phyloP scores from a whole-genome alignment of 2,888 invertebrate species.

The Oscheius sp. region DNA sequence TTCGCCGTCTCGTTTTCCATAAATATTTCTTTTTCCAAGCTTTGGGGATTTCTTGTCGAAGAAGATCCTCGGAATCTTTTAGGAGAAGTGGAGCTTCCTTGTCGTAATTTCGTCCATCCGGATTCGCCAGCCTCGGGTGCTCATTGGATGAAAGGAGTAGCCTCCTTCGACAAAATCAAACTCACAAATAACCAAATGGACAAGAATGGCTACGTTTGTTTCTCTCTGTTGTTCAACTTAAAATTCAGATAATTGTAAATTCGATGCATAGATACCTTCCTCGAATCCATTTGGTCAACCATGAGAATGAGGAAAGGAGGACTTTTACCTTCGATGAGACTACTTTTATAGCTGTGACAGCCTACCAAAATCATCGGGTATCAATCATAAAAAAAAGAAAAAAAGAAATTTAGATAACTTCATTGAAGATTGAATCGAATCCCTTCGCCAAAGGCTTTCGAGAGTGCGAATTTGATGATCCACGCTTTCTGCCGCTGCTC shows the following conservation, averaged over 20 bases:
- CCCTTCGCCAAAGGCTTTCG: constrained; percentile 98
- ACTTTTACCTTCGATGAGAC: constrained; percentile 95
- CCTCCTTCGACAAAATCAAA: constrained; percentile 97
- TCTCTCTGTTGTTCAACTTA: neutral
- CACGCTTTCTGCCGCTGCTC: constrained; percentile 24
- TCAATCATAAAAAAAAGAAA: neutral
- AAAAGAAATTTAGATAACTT: constrained; percentile 83
- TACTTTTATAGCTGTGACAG: constrained; percentile 97
- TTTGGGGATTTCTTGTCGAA: neutral
- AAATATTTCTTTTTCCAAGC: neutral
- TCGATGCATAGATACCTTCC: constrained; percentile 99
- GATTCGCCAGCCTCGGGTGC: constrained; percentile 94
- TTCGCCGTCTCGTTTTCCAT: neutral
- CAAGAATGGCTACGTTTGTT: constrained; percentile 89
- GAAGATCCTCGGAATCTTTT: neutral
- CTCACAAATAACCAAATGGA: constrained; percentile 98
- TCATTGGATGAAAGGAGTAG: constrained; percentile 87
- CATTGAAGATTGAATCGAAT: constrained; percentile 97
- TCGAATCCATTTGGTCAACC: constrained; percentile 86
- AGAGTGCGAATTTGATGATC: constrained; percentile 77
- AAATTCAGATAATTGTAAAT: constrained; percentile 91
- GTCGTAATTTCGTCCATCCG: constrained; percentile 88
- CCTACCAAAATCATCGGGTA: constrained; percentile 97
- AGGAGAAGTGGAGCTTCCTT: constrained; percentile 82
- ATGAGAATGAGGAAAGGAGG: constrained; percentile 29